phyloP scores from a whole-genome alignment of 2,888 invertebrate species.

The Baccha elongata region DNA sequence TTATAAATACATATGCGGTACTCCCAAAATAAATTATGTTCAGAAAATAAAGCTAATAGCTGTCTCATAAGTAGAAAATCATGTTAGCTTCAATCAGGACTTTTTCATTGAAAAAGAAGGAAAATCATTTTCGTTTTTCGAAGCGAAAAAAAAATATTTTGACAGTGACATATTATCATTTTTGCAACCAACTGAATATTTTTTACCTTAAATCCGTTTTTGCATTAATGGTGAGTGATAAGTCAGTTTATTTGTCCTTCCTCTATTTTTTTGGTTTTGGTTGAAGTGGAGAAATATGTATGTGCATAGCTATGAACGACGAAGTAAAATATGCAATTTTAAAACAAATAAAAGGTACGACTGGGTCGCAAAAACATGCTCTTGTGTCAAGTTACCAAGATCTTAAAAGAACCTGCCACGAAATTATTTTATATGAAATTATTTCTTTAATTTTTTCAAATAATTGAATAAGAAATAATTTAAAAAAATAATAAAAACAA shows the following conservation, averaged over 20 bases:
- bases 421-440: too few species aligned
- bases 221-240: conserved; percentile 7
- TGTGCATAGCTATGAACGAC: too few species aligned
- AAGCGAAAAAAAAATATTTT: neutral
- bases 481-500: too few species aligned
- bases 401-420: too few species aligned
- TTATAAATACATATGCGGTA: too few species aligned
- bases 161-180: conserved; percentile 17
- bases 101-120: neutral
- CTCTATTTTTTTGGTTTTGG: neutral
- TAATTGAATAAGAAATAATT: too few species aligned
- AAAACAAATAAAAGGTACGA: too few species aligned
- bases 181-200: conserved; percentile 1
- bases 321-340: too few species aligned
- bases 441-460: too few species aligned
- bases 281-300: too few species aligned
- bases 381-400: too few species aligned
- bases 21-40: neutral
- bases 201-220: neutral
- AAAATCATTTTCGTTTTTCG: neutral
- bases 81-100: neutral
- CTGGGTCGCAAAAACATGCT: too few species aligned
- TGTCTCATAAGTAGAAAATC: neutral
- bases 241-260: conserved; percentile 6
- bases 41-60: neutral